Percentiles rank a stretch among this genome's conserved stretches.
Evolutionary conservation across 2,888 invertebrate species (phyloP).

Genomic region (Scotopteryx bipunctaria): DNA sequence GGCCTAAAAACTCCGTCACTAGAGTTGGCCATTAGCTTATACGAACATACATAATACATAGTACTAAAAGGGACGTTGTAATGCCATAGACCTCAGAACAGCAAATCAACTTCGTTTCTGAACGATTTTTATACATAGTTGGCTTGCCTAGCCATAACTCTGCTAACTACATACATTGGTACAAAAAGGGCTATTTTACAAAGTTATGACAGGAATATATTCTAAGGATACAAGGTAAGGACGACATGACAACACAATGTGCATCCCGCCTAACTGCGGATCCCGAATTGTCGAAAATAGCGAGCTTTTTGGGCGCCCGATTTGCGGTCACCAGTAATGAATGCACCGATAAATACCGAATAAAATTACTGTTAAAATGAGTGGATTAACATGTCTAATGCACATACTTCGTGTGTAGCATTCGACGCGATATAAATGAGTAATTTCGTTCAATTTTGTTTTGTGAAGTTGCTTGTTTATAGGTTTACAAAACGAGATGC

Average conservation of each 20-base stretch:
- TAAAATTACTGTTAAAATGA: conserved; percentile 84
- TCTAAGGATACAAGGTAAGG: not conserved
- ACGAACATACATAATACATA: too few relatives aligned
- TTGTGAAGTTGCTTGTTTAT: conserved; percentile 20
- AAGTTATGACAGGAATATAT: too few relatives aligned
- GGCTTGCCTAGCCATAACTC: too few relatives aligned
- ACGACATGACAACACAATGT: conserved; percentile 4
- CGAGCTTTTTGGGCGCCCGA: conserved; percentile 81
- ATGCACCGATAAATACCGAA: conserved; percentile 84
- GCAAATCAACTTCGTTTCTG: too few relatives aligned
- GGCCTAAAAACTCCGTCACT: too few relatives aligned
- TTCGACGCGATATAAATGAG: conserved; percentile 74
- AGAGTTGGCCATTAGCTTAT: too few relatives aligned
- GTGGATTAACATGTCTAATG: conserved; percentile 84
- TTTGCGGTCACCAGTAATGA: conserved; percentile 81
- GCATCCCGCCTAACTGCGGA: conserved; percentile 44
- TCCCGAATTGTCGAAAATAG: conserved; percentile 68
- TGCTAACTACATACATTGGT: too few relatives aligned
- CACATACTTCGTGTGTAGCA: conserved; percentile 79
- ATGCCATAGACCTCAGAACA: too few relatives aligned
- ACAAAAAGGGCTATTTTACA: too few relatives aligned
- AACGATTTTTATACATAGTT: too few relatives aligned
- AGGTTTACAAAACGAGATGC: not conserved
- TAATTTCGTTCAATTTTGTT: conserved; percentile 56
- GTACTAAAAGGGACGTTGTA: too few relatives aligned